Base-by-base conservation (phyloP, 2,888 invertebrate species). In the Synanthedon vespiformis region DNA sequence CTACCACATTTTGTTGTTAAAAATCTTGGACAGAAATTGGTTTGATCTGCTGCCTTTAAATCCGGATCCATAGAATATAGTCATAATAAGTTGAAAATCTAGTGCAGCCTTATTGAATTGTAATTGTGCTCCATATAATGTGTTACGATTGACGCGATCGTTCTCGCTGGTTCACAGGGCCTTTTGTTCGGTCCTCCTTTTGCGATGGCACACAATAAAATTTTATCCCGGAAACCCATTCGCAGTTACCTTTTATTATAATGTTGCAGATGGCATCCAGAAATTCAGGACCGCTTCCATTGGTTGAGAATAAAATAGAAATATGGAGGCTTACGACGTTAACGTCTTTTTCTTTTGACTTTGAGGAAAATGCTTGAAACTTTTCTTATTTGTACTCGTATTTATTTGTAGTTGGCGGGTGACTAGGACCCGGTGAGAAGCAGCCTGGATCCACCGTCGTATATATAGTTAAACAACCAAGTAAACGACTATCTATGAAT, bases 231-330 rank as follows among this genome's bases (percentile, higher is more conserved):
- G 80, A 81, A 78, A 81, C 80, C 78, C 76, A 82, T 82, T 79
- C 81, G 76, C 81, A 77, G 83, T 84, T 82, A 84, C 83, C 83
- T 82, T 83, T 84, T 83, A 83, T 84, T 83, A 84, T 81, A 80
- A 84, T 81, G 81, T 81, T 80, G 81, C 81, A 79, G 76, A 80
- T 77, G 74, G 72, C 69, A 67, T 79, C 77, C 77, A 74, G 74
- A 74, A 70, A 75, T 44, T 44, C 44, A 13, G 8, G 14, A 12
- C 44, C 34, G 34, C 34, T 34, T 34, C 10, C 44, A 44, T 44
- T 44, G 44, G 44, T 44, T 44, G 44, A 44, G 44, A 44, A 44
- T 44, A 44, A 44, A 44, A 44, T 44, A 44, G 14, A 44, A 44
- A 44, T 44, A 44, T 44, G 44, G 11, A 44, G 44, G 12, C 14